Percentiles rank a stretch among this genome's conserved stretches.
These are phyloP conservation scores for Sceloporus tristichus DNA, from an alignment of 2,113 vertebrate genomes.

Conservation along the genomic window DNA sequence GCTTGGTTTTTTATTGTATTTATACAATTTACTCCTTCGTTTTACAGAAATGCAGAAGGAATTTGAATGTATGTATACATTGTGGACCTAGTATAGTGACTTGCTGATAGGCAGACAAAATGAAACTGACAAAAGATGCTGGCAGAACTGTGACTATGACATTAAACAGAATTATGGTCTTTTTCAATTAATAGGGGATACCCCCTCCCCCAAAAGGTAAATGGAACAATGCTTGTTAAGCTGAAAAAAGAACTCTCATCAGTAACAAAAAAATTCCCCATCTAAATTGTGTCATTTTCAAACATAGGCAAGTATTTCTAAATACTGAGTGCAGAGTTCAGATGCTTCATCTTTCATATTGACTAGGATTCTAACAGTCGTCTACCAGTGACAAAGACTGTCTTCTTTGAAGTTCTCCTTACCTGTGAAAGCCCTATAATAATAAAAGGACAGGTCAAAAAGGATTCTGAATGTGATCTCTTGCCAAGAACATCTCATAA, in stretches of 20 bases:
- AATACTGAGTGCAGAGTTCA: not conserved
- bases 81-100: constrained; percentile 40
- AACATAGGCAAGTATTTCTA: not conserved
- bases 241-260: not conserved
- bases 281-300: not conserved
- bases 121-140: constrained; percentile 53
- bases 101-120: not conserved
- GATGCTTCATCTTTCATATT: not conserved
- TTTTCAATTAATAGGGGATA: not conserved
- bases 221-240: not conserved
- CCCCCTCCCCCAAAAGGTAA: not conserved
- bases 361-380: not conserved
- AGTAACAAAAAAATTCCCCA: not conserved
- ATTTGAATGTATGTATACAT: not conserved
- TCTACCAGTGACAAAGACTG: not conserved
- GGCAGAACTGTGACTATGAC: constrained; percentile 58
- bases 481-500: too few relatives aligned
- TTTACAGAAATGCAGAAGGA: constrained; percentile 23
- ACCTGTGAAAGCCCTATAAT: not conserved
- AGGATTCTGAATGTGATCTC: not conserved
- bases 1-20: not conserved
- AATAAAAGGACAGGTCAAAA: not conserved
- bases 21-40: not conserved
- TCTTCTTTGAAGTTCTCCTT: not conserved
- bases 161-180: constrained; percentile 55